Conservation (phyloP, 2,888 invertebrate species). For the Atrina japonica region DNA sequence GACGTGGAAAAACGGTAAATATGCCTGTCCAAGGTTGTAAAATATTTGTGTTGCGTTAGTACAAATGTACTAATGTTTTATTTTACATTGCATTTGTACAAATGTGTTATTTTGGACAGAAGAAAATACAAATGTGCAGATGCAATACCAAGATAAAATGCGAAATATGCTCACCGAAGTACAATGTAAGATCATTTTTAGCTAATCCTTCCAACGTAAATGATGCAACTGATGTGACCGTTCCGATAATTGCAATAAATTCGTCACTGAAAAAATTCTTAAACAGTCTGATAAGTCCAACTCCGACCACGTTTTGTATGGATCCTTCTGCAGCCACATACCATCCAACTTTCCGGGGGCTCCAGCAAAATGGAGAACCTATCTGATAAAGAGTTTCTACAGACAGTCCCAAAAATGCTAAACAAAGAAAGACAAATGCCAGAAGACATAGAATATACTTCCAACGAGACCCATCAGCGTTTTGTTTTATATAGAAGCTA, state of each 20-base stretch:
- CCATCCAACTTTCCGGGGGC: conserved; percentile 49
- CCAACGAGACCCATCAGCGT: conserved; percentile 38
- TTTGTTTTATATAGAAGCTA: conserved; percentile 20
- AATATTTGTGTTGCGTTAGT: too few relatives aligned
- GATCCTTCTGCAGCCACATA: conserved; percentile 40
- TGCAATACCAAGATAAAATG: too few relatives aligned
- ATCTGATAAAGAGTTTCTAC: conserved; percentile 55
- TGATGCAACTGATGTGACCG: conserved; percentile 37
- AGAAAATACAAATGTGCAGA: too few relatives aligned
- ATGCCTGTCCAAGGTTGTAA: too few relatives aligned
- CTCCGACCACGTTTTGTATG: conserved; percentile 38
- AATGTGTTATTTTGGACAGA: too few relatives aligned
- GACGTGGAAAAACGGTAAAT: too few relatives aligned
- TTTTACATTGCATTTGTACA: too few relatives aligned
- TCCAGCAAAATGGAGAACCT: conserved; percentile 59
- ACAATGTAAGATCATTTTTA: background rate
- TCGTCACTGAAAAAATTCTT: conserved; percentile 51
- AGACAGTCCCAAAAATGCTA: conserved; percentile 45
- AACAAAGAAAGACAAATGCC: conserved; percentile 41
- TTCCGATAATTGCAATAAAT: conserved; percentile 50
- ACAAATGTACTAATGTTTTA: too few relatives aligned
- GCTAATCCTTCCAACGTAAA: conserved; percentile 51
- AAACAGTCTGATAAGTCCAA: conserved; percentile 49
- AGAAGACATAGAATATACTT: conserved; percentile 46
- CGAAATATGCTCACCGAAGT: too few relatives aligned